Conservation (phyloP, 35 echinoderm and acorn worm species). For the Ophioderma brevispina region DNA sequence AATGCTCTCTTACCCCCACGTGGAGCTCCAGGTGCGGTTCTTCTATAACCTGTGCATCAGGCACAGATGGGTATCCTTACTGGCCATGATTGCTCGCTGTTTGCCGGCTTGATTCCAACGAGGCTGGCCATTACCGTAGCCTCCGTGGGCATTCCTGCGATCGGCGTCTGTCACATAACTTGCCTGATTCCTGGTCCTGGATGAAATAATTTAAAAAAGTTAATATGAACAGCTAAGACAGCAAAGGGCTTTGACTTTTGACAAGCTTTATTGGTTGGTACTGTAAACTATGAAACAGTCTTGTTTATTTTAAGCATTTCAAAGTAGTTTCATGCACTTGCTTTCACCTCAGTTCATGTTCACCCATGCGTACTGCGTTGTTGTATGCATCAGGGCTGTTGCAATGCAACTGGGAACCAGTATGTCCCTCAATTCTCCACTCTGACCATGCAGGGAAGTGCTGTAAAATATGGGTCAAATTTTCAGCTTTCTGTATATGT, state of each 20-base stretch:
- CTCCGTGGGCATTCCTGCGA: not conserved
- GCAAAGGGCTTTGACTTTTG: too few relatives aligned
- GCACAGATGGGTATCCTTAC: constrained; percentile 19
- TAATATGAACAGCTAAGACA: too few relatives aligned
- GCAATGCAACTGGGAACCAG: too few relatives aligned
- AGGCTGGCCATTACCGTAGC: not conserved
- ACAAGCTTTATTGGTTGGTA: too few relatives aligned
- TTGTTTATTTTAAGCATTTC: too few relatives aligned
- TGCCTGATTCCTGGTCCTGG: constrained; percentile 51
- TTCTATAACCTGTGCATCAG: constrained; percentile 35
- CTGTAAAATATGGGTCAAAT: too few relatives aligned
- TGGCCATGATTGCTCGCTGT: not conserved
- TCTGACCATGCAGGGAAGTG: too few relatives aligned
- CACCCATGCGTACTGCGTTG: too few relatives aligned
- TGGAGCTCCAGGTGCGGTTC: not conserved
- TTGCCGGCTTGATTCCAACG: not conserved
- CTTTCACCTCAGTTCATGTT: not conserved
- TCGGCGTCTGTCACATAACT: constrained; percentile 9
- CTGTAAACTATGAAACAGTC: not conserved
- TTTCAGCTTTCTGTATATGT: too few relatives aligned
- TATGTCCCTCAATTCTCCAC: too few relatives aligned
- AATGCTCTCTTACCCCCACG: not conserved
- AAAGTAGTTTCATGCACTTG: not conserved
- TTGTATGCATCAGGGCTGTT: too few relatives aligned
- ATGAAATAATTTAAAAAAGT: not conserved